These are phyloP conservation scores for Hirudinaria manillensis DNA, from an alignment of 2,888 invertebrate species.

Conservation along the genomic window DNA sequence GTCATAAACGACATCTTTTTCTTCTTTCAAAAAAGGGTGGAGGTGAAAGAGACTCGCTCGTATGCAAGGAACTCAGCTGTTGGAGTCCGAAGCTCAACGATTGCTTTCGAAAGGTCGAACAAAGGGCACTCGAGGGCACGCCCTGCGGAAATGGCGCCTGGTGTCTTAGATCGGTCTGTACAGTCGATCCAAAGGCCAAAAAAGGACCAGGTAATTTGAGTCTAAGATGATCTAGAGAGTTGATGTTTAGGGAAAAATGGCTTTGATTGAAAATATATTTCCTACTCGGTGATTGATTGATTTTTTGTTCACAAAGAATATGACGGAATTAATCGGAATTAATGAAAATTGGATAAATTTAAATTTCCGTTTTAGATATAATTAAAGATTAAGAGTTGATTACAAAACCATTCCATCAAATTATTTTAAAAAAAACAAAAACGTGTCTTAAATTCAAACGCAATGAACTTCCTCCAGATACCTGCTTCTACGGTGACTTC, in stretches of 20 bases:
- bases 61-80: conserved; percentile 30
- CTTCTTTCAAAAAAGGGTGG: conserved; percentile 18
- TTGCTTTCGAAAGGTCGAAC: conserved; percentile 38
- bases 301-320: too few relatives aligned
- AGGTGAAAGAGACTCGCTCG: conserved; percentile 28
- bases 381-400: too few relatives aligned
- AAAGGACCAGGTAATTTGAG: conserved; percentile 17
- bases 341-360: too few relatives aligned
- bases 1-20: not conserved
- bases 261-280: too few relatives aligned
- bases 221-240: too few relatives aligned
- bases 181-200: conserved; percentile 17
- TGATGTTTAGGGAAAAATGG: too few relatives aligned
- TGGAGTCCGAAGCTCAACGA: conserved; percentile 30
- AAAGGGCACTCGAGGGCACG: conserved; percentile 44
- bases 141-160: conserved; percentile 43
- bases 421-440: too few relatives aligned
- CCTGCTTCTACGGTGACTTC: conserved; percentile 33
- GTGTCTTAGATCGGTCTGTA: conserved; percentile 30
- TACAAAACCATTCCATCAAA: too few relatives aligned
- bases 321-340: too few relatives aligned
- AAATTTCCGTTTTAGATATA: not conserved
- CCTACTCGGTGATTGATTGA: too few relatives aligned
- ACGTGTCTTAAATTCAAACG: not conserved
- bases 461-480: not conserved